These are phyloP conservation scores for Xiphophorus hellerii DNA, from an alignment of 2,113 vertebrate species.

Conservation along the genomic window DNA sequence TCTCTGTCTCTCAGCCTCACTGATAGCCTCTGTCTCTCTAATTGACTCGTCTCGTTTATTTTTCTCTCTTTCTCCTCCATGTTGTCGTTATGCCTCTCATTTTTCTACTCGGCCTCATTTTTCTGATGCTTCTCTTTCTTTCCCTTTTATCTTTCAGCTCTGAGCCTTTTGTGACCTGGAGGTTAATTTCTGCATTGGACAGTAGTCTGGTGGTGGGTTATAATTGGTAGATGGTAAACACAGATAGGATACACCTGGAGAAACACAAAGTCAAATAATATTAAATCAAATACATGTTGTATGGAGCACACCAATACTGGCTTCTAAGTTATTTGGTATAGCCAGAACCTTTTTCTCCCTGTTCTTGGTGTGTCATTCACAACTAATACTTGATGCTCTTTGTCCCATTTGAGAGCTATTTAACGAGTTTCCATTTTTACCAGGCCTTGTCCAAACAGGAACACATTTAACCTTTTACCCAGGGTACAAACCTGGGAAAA, in stretches of 20 bases:
- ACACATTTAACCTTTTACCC: no score
- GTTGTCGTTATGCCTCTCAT: constrained; percentile 56
- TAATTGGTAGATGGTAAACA: constrained; percentile 32
- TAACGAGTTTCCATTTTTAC: no score
- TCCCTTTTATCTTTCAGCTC: neutral
- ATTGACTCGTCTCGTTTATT: constrained; percentile 66
- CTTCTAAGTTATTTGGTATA: no score
- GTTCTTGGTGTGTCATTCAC: no score
- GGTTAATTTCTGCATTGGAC: constrained; percentile 42
- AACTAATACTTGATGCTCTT: no score
- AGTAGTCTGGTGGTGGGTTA: constrained; percentile 22
- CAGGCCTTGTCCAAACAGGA: no score
- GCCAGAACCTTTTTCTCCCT: no score
- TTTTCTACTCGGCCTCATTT: constrained; percentile 31
- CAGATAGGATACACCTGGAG: constrained; percentile 3
- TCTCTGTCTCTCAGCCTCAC: constrained; percentile 35
- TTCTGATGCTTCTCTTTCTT: constrained; percentile 20
- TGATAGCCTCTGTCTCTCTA: constrained; percentile 64
- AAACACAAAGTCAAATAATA: neutral
- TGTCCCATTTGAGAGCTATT: no score
- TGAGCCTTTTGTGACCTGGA: constrained; percentile 38
- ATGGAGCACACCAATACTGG: no score
- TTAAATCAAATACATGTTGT: no score
- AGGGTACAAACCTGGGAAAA: no score
- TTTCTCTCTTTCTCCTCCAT: constrained; percentile 31